Percentiles rank a stretch among this genome's conserved stretches.
phyloP scores from a whole-genome alignment of 2,888 invertebrate genomes.

The Cerastis leucographa region DNA sequence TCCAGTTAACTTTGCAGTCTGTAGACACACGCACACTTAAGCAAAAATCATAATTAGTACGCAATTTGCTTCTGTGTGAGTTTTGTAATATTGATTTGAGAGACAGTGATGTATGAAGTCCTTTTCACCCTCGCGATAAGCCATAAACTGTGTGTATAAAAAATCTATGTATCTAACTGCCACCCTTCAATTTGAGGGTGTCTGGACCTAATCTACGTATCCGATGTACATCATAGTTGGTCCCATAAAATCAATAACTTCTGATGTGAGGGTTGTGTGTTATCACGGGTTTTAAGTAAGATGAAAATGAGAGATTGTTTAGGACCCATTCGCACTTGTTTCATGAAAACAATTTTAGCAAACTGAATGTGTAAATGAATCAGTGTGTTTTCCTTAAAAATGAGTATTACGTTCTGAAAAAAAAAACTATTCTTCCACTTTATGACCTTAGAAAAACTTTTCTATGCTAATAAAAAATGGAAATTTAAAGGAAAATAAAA shows the following conservation, averaged over 20 bases:
- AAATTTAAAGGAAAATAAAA: too few relatives aligned
- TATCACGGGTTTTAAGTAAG: not conserved
- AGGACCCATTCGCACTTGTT: not conserved
- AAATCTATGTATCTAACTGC: not conserved
- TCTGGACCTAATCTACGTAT: not conserved
- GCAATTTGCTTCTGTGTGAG: slow-evolving; percentile 9
- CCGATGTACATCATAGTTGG: not conserved
- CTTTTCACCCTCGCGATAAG: slow-evolving; percentile 8
- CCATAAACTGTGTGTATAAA: not conserved
- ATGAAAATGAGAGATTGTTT: not conserved
- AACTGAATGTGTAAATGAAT: not conserved
- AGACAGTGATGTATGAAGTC: slow-evolving; percentile 6
- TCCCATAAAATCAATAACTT: not conserved
- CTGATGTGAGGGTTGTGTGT: not conserved
- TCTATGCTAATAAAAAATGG: too few relatives aligned
- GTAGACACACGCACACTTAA: slow-evolving; percentile 4
- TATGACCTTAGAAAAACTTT: too few relatives aligned
- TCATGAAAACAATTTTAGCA: not conserved
- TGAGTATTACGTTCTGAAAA: not conserved
- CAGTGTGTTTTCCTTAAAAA: not conserved
- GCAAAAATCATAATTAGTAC: slow-evolving; percentile 1
- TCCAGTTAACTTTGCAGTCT: not conserved
- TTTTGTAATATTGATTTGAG: slow-evolving; percentile 32
- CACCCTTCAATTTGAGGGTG: not conserved
- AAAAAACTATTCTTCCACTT: not conserved